Evolutionary conservation across 1,140 invertebrate species (phyloP), one percentile per base, ranked within the genome.

Genomic region (Hyposmocoma kahamanoa): DNA sequence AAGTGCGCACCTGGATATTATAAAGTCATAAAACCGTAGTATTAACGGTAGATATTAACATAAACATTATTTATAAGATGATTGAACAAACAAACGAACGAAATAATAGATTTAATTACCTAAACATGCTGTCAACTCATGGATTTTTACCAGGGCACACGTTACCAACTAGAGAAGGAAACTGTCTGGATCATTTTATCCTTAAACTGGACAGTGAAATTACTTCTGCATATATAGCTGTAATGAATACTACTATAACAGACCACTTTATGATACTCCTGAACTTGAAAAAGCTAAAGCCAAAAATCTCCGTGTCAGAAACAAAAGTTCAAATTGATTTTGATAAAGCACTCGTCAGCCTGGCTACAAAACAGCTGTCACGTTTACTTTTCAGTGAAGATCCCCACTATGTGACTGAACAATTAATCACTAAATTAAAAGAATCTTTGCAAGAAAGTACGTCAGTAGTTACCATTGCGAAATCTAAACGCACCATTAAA

Each of bases 161-260:
- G 11, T 22, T 53, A 22, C 45, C 60, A 20, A 63, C 60, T 17
- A 54, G 63, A 42, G 36, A 53, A 32, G 36, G 45, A 11, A 55
- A 11, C 13, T 66, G 56, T 18, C 24, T 62, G 3, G 56, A 66
- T 34, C 59, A 66, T 21, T 50, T 59, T 30, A 66, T 66, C 39
- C 28, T 62, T 22, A 66, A 62, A 48, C 17, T 59, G 6, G 22
- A 52, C 22, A 57, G 53, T 30, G 28, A 36, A 2, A 50, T 22
- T 11, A 8, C 41, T 17, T 20, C 17, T 11, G 47, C 58, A 15
- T 28, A 18, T 17, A 53, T 65, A 18, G 47, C 44, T 24, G 22
- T 66, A 17, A 22, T 57, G 24, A 32, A 54, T 10, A 61, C 46
- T 18, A 34, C 50, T 2, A 43, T 54, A 13, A 65, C 62, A 11